Percentiles rank a stretch among this genome's conserved stretches.
Conservation (phyloP, 2,113 vertebrate genomes). For the Empidonax traillii region DNA sequence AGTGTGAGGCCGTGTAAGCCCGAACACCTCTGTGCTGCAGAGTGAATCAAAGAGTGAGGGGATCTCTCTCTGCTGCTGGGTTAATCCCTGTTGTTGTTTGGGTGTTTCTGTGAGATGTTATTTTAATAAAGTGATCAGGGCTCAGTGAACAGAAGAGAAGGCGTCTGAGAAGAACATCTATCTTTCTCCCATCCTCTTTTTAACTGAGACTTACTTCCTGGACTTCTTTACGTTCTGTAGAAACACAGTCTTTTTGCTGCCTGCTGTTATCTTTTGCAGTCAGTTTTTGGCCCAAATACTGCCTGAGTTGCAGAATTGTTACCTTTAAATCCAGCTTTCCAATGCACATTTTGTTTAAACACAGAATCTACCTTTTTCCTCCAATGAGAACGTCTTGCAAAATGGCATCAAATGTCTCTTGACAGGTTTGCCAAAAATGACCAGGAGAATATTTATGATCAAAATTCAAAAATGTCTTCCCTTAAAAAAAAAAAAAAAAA, state of each 20-base stretch:
- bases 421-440: slow-evolving; percentile 6
- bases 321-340: slow-evolving; percentile 29
- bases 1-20: neutral
- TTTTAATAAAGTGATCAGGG: neutral
- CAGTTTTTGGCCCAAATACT: slow-evolving; percentile 11
- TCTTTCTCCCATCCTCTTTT: neutral
- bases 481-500: neutral
- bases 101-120: neutral
- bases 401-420: slow-evolving; percentile 23
- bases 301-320: neutral
- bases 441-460: slow-evolving; percentile 33
- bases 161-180: neutral
- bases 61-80: neutral
- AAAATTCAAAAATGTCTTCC: slow-evolving; percentile 39
- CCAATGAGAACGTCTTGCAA: neutral
- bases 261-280: slow-evolving; percentile 38
- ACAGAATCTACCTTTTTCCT: neutral
- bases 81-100: neutral
- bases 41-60: neutral
- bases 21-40: neutral
- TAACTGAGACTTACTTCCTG: neutral
- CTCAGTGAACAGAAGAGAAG: neutral
- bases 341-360: neutral
- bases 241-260: neutral
- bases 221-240: neutral